Evolutionary conservation across 2,888 invertebrate genomes (phyloP), one percentile per base, ranked within the genome.

Genomic region (Neoscelio sp.): DNA sequence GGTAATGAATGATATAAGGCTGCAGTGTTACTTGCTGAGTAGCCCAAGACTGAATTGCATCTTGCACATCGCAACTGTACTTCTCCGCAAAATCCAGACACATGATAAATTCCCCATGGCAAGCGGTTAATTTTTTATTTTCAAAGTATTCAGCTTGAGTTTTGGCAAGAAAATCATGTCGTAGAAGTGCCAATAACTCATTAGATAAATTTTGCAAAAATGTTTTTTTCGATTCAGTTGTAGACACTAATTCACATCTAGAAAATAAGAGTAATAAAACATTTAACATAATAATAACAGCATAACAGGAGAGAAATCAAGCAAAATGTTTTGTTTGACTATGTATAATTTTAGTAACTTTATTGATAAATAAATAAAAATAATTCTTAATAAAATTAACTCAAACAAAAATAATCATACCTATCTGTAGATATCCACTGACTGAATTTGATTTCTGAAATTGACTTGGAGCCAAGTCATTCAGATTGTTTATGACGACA

Each of bases 21-120:
- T 67, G 67, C 4, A 54, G 5, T 13, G 44, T 54, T 44, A 10
- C 26, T 26, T 67, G 46, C 12, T n/a, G 30, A 54, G 42, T 54
- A 20, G 54, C 44, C 67, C 67, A 67, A 17, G 38, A 13, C n/a
- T 48, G 64, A 40, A 64, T 50, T 1, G 64, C 65, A 65, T 65
- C 38, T 52, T 65, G 65, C 0, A 65, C 33, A 30, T 40, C 2
- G 20, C 40, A 65, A 5, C 18, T 52, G 12, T 65, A 65, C 15
- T 65, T 65, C 13, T 65, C 52, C 5, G 65, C 40, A 42, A 64
- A 64, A 50, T 64, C 64, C 12, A 50, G 13, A 20, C 50, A 50
- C 1, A 50, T 20, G 5, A 64, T 2, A 30, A 64, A 64, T 40
- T 50, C 35, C 2, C 64, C 50, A 26, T 50, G 7, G n/a, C 13